Base-by-base conservation (phyloP, 2,888 invertebrate species). In the Flexamia atlantica region DNA sequence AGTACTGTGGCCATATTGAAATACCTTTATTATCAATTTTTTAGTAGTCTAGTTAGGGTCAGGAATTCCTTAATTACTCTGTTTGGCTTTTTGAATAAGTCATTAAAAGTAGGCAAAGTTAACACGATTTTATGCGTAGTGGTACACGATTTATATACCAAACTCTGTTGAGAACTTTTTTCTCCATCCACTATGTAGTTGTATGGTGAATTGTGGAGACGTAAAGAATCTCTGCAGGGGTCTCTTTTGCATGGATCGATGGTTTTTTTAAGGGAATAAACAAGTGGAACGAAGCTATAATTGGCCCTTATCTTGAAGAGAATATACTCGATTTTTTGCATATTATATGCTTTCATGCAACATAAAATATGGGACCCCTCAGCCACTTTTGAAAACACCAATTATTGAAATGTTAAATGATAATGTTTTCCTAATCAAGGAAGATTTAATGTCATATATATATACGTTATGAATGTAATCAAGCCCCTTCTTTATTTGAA, bases 131-230 rank as follows among this genome's bases (percentile, higher is more conserved):
- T 79, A 14, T 14, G 46, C 3, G 25, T 36, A n/a, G 46, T n/a
- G n/a, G n/a, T n/a, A n/a, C n/a, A n/a, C n/a, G n/a, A n/a, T n/a
- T n/a, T n/a, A 36, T 7, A 25, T 32, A 2, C 20, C 60, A 32
- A 81, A 81, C n/a, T 53, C 81, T 23, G 81, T 36, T 17, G 64
- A 81, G 23, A 81, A 81, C 32, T n/a, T 81, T 40, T 81, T 68
- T 60, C 10, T 57, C 40, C 64, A 81, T 20, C 32, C 30, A 32
- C 12, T 81, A 17, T 81, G 60, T 36, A 23, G 30, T 4, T 64
- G 64, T 32, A 32, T 64, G n/a, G 20, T 81, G 4, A 68, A 81
- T 7, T 20, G 20, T 14, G 68, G 68, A 17, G 64, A 60, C 25
- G 64, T 81, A 20, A 40, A 60, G 20, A 81, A 81, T 81, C 81